phyloP scores from a whole-genome alignment of 2,797 vertebrate species.

The Ptychadena robeensis region DNA sequence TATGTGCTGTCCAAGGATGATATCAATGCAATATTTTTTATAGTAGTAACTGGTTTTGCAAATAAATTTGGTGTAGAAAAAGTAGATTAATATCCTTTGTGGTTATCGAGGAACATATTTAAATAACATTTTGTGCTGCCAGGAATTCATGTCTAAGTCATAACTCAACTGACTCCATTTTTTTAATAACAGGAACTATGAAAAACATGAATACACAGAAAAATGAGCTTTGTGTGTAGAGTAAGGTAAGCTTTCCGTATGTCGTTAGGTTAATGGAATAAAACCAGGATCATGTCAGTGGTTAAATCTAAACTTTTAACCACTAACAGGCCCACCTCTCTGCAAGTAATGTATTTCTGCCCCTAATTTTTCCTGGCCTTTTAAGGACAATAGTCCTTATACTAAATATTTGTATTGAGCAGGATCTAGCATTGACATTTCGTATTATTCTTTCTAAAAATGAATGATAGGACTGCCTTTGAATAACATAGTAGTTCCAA shows the following conservation, averaged over 20 bases:
- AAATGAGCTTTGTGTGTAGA: not conserved
- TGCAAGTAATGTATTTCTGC: not conserved
- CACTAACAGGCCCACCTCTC: not conserved
- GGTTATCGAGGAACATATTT: too few species aligned
- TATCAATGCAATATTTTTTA: too few species aligned
- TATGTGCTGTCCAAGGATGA: too few species aligned
- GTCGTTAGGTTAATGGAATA: not conserved
- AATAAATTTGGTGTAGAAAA: too few species aligned
- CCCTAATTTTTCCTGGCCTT: constrained; percentile 14
- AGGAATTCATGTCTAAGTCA: too few species aligned
- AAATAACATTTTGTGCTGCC: too few species aligned
- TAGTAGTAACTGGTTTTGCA: too few species aligned
- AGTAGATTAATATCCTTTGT: too few species aligned
- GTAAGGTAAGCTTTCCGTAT: not conserved
- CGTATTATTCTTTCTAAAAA: constrained; percentile 32
- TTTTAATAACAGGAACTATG: not conserved
- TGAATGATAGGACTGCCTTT: constrained; percentile 7
- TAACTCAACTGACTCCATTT: not conserved
- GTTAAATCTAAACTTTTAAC: not conserved
- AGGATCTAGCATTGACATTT: constrained; percentile 14
- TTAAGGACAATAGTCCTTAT: not conserved
- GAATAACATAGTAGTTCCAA: constrained; percentile 37
- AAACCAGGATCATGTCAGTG: not conserved
- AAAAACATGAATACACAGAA: not conserved
- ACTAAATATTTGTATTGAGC: constrained; percentile 26